A percentile compares a stretch with the other conserved stretches of the same genome.
These are phyloP conservation scores for Ovibos moschatus DNA, from an alignment of 2,113 vertebrate species.

Conservation along the genomic window DNA sequence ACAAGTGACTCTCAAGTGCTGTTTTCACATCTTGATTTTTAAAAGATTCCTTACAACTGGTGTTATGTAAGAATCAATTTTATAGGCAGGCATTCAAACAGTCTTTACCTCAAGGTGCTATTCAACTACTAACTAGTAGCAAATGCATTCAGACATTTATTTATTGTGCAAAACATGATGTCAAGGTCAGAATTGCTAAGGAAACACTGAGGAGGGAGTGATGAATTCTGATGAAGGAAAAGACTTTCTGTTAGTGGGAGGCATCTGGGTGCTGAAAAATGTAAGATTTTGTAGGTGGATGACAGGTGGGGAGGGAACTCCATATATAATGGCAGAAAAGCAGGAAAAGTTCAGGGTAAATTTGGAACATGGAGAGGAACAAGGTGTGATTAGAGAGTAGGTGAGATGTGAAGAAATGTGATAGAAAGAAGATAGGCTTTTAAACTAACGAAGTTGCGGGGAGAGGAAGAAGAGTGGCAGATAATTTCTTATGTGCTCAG, in stretches of 20 bases:
- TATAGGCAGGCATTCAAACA: background rate
- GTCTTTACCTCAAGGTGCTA: background rate
- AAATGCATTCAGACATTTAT: background rate
- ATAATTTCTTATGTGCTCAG: background rate
- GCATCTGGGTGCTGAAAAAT: background rate
- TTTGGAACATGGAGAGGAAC: background rate
- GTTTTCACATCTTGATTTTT: background rate
- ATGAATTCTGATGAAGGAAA: background rate
- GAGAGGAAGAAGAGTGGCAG: background rate
- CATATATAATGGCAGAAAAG: background rate
- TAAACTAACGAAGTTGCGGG: background rate
- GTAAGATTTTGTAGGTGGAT: background rate
- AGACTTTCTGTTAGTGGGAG: background rate
- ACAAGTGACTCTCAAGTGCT: background rate
- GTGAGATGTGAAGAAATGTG: background rate
- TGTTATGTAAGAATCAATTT: background rate
- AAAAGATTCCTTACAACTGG: background rate
- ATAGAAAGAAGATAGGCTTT: background rate
- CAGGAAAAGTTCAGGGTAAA: background rate
- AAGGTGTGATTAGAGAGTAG: background rate
- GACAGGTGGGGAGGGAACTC: background rate
- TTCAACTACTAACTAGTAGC: background rate
- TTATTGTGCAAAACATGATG: background rate
- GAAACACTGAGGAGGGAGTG: background rate
- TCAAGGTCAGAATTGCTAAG: background rate